Percentiles rank a stretch among this genome's conserved stretches.
Conservation (phyloP, 2,888 invertebrate genomes). For the Acanthosepion lycidas region DNA sequence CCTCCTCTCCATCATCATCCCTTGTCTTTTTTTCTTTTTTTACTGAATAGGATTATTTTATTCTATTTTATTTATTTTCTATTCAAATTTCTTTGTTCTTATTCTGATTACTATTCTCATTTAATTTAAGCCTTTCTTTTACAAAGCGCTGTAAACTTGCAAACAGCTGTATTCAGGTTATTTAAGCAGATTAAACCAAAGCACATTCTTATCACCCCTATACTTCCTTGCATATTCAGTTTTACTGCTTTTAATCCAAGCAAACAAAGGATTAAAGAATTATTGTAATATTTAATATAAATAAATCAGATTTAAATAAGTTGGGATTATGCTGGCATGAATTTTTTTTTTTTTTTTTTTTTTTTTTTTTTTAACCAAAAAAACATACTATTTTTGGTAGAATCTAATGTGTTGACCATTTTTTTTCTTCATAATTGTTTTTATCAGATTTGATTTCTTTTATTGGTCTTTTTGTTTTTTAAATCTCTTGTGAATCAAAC, state of each 20-base stretch:
- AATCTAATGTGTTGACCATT: too few relatives aligned
- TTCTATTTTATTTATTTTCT: background rate
- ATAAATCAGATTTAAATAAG: background rate
- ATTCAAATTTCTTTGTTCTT: background rate
- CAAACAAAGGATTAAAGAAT: constrained; percentile 14
- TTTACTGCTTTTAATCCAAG: background rate
- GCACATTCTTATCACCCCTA: background rate
- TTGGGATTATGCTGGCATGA: too few relatives aligned
- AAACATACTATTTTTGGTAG: too few relatives aligned
- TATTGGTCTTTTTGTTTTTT: too few relatives aligned
- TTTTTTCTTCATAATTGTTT: too few relatives aligned
- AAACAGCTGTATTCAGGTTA: background rate
- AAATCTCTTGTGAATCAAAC: too few relatives aligned
- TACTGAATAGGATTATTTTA: background rate
- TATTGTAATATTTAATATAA: background rate
- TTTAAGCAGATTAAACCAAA: background rate
- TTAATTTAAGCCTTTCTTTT: background rate
- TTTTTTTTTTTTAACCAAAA: background rate
- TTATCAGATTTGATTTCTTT: too few relatives aligned
- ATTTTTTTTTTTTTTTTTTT: background rate
- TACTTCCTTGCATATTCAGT: background rate
- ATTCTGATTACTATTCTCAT: background rate
- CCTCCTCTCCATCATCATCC: too few relatives aligned
- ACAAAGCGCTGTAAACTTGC: too few relatives aligned
- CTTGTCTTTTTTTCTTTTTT: background rate